phyloP scores from a whole-genome alignment of 2,113 vertebrate genomes.

The Oostethus manadensis region DNA sequence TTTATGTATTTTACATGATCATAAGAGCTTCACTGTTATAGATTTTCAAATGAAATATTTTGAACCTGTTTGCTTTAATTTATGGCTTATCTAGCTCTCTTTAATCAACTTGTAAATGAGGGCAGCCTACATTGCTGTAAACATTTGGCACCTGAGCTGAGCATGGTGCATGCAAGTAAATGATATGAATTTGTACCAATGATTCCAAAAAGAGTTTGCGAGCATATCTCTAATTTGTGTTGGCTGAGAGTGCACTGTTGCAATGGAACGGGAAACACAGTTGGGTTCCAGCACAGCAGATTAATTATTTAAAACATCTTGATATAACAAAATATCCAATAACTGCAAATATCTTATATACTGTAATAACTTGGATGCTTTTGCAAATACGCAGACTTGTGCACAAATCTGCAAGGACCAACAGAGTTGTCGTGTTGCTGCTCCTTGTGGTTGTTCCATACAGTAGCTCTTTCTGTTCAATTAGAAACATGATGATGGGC shows the following conservation, averaged over 20 bases:
- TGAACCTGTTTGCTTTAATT: constrained; percentile 22
- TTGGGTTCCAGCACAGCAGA: constrained; percentile 46
- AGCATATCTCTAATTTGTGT: constrained; percentile 24
- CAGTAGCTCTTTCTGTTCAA: constrained; percentile 41
- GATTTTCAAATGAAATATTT: constrained; percentile 33
- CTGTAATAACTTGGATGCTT: constrained; percentile 14
- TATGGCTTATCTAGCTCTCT: constrained; percentile 20
- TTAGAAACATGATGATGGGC: constrained; percentile 34
- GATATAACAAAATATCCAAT: constrained; percentile 54
- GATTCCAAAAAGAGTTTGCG: constrained; percentile 31
- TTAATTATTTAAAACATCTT: constrained; percentile 62
- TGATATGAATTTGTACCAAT: constrained; percentile 31
- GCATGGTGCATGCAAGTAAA: constrained; percentile 29
- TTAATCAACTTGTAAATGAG: constrained; percentile 23
- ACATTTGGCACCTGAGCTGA: constrained; percentile 35
- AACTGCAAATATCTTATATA: constrained; percentile 28
- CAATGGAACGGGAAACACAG: constrained; percentile 50
- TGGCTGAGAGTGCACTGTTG: constrained; percentile 47
- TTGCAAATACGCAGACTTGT: constrained; percentile 14
- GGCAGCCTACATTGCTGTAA: constrained; percentile 16
- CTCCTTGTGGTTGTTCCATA: constrained; percentile 36
- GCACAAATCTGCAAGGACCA: not conserved
- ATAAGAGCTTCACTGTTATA: constrained; percentile 28
- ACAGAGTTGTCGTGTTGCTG: constrained; percentile 19
- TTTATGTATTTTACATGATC: constrained; percentile 56